Base-by-base conservation (phyloP, 53 echinoderm and acorn worm genomes). In the Holothuria leucospilota region DNA sequence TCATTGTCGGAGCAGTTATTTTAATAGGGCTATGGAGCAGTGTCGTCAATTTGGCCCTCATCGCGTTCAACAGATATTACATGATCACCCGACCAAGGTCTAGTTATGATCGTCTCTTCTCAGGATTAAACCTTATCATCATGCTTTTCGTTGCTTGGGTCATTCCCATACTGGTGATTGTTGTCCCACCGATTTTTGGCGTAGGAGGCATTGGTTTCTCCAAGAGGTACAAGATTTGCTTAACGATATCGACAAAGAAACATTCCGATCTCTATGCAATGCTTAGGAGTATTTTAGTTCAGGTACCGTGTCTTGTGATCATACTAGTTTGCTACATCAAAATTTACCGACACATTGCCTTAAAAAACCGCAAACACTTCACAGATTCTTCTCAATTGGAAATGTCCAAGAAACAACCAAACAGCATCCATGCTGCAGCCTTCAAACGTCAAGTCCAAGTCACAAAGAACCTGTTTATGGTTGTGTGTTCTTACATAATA, bases 401-500 rank as follows among this genome's bases (percentile, higher is more conserved):
- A 27, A n/a, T 30, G 23, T 51, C 14, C 30, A 46, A 5, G 9
- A 13, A 24, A 14, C 59, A 41, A 28, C 62, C 85, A 16, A 63
- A 65, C 56, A 39, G 51, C n/a, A 84, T 75, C 23, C 68, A 59
- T 16, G 62, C 81, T 23, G 82, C 82, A 18, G 56, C 82, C 40
- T 63, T 40, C 13, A 88, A 86, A 39, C 92, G 88, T 39, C 92
- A 92, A 61, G 74, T 89, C 1, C 71, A 89, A 27, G 89, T 92
- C 34, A 92, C 92, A 16, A 92, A 89, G 74, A 92, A 92, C 56
- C 92, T 92, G 23, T 92, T 92, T 67, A 82, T 85, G 23, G 92
- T 89, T 30, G 79, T 92, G 6, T 89, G 89, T 13, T 79, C 89
- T 7, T 92, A 85, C 83, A 82, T 92, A 51, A 40, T 89, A 29